A percentile compares a stretch with the other conserved stretches of the same genome.
Conservation (phyloP, 2,888 invertebrate genomes). For the Beris morrisii region DNA sequence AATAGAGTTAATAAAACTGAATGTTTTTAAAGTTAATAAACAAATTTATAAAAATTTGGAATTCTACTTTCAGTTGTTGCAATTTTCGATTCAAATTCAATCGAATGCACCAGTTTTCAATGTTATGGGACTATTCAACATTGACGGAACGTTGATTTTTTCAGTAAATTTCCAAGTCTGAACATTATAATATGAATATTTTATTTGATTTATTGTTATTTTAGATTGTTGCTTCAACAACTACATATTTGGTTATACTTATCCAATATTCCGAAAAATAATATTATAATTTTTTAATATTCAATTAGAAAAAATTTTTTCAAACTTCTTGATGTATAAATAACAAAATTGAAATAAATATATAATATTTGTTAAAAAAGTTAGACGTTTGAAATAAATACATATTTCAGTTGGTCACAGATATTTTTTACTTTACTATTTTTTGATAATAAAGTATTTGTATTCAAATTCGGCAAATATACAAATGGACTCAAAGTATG, state of each 20-base stretch:
- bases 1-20: neutral
- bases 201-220: neutral
- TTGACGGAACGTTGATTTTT: neutral
- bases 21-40: neutral
- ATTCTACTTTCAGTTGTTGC: neutral
- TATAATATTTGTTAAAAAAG: no score
- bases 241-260: conserved; percentile 1
- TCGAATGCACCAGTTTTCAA: neutral
- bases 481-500: no score
- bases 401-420: no score
- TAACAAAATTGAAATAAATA: no score
- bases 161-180: neutral
- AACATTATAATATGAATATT: neutral
- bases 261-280: neutral
- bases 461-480: no score
- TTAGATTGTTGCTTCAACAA: neutral
- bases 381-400: no score
- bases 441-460: no score
- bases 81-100: neutral
- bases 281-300: neutral
- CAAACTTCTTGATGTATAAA: no score
- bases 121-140: neutral
- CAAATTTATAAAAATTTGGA: neutral
- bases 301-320: no score
- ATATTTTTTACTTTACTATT: no score